These are phyloP conservation scores for Strix aluco DNA, from an alignment of 2,113 vertebrate species.

Conservation along the genomic window DNA sequence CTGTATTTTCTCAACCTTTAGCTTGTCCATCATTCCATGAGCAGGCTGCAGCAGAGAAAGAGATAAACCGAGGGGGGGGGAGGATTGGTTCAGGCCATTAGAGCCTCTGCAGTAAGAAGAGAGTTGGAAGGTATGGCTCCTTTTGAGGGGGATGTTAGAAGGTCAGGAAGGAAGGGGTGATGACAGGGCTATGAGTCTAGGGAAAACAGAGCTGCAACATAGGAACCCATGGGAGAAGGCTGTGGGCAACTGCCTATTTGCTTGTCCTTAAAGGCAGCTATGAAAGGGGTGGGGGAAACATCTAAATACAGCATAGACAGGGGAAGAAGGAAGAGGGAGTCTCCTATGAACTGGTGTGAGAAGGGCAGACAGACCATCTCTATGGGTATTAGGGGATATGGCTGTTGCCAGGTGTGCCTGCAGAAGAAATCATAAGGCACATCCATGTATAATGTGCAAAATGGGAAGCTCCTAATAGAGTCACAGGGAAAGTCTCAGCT, in stretches of 20 bases:
- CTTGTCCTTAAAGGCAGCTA: neutral
- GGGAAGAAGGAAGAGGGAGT: neutral
- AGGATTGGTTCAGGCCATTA: neutral
- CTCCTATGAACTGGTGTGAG: neutral
- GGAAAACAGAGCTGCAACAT: neutral
- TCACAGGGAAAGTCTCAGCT: neutral
- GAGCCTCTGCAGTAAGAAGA: neutral
- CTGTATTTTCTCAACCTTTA: conserved; percentile 44
- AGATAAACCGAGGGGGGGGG: neutral
- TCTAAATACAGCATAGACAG: neutral
- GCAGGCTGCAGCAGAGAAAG: neutral
- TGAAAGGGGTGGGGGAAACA: neutral
- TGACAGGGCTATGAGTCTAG: neutral
- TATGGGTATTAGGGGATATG: accelerated
- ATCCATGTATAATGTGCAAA: accelerated
- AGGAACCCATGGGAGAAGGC: neutral
- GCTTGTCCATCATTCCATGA: conserved; percentile 18
- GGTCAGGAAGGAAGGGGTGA: neutral
- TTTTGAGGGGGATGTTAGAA: neutral
- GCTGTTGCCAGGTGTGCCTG: neutral
- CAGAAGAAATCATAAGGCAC: neutral
- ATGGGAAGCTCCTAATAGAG: neutral
- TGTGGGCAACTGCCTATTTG: neutral
- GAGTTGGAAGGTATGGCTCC: neutral
- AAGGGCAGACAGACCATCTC: neutral